Evolutionary conservation across 64 coral and sea anemone species (phyloP), one percentile per base, ranked within the genome.

Genomic region (Stichodactyla mertensii): DNA sequence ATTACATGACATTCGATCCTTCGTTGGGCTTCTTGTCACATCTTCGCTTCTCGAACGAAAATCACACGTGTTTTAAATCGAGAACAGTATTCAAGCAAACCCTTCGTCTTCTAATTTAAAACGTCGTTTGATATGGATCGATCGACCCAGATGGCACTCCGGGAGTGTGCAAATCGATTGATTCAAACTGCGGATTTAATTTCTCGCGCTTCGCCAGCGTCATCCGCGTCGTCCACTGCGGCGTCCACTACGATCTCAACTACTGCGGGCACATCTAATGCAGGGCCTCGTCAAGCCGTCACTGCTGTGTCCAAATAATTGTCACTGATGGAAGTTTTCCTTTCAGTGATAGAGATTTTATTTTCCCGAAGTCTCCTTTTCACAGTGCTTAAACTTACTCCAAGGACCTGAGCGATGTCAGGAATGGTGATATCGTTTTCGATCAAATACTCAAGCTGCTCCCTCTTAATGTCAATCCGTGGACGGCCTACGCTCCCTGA

Each of bases 311-410:
- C 86, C 51, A 88, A 36, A 55, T 83, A 54, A 54, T 4, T 62
- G 60, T 92, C 90, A 61, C 61, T 84, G 23, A 92, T 88, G 52
- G 52, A 24, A 51, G 87, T 89, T 55, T 56, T 52, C 10, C 19
- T 79, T 22, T 19, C 82, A 61, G 4, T 89, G 56, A 85, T 86
- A 31, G 91, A 93, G 19, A 93, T 89, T 79, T 67, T 53, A 85
- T n/a, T n/a, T n/a, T n/a, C n/a, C 45, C 52, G 82, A 55, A 93
- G 28, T 18, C 87, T 80, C 77, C 87, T 89, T 51, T 86, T 69
- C 10, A 85, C 58, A 9, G 83, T 85, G n/a, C n/a, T n/a, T n/a
- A n/a, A n/a, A 10, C 60, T 77, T 59, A 88, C 36, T 16, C 91
- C 83, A 6, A 86, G 55, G 27, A 77, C 83, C 18, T 88, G 64